These are phyloP conservation scores for Centrocercus urophasianus DNA, from an alignment of 2,113 vertebrate genomes.

Conservation along the genomic window DNA sequence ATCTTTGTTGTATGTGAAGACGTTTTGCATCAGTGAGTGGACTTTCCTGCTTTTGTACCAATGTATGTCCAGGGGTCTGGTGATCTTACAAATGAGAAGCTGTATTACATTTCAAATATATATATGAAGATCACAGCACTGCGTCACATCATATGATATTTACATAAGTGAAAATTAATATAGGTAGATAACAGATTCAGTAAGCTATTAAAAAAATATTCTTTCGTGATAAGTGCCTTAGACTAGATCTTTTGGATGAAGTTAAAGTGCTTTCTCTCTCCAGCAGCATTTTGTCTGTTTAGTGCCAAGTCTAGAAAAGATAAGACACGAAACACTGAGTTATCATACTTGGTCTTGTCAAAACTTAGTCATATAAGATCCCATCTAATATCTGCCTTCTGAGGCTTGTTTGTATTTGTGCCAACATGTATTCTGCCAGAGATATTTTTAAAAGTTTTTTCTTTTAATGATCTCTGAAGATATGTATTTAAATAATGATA, in stretches of 20 bases:
- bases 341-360: not conserved
- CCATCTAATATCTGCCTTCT: not conserved
- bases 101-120: not conserved
- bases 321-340: not conserved
- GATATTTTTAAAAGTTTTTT: not conserved
- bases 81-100: not conserved
- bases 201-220: not conserved
- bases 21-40: not conserved
- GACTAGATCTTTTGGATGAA: not conserved
- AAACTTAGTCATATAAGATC: not conserved
- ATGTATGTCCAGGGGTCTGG: fast-evolving
- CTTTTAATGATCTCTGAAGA: not conserved
- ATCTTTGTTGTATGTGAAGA: not conserved
- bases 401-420: not conserved
- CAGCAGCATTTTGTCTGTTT: not conserved
- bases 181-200: not conserved
- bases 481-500: not conserved
- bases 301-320: not conserved
- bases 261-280: not conserved
- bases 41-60: not conserved
- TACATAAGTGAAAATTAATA: not conserved
- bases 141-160: not conserved
- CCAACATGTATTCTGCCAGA: not conserved
- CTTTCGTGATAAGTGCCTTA: not conserved
- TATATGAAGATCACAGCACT: not conserved